phyloP scores from a whole-genome alignment of 2,888 invertebrate species.

The Rhimphoctona megacephalus region DNA sequence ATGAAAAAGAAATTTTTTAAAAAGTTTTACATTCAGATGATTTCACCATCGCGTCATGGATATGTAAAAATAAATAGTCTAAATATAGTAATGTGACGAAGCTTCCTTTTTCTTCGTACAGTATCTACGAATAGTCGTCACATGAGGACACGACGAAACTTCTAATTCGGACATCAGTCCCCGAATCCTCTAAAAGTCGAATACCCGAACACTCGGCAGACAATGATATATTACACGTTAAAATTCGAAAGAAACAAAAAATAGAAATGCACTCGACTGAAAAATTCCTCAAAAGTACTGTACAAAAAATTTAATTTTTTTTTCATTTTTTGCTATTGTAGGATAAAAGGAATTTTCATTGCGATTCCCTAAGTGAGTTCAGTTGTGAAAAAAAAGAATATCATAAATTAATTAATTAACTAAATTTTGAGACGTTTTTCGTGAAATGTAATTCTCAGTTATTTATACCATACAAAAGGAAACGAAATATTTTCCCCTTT shows the following conservation, averaged over 20 bases:
- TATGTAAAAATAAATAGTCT: conserved; percentile 59
- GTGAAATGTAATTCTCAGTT: no score
- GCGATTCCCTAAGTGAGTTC: no score
- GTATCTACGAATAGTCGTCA: conserved; percentile 49
- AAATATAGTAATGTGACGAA: conserved; percentile 50
- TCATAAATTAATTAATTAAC: no score
- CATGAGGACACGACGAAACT: conserved; percentile 1
- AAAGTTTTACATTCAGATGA: conserved; percentile 30
- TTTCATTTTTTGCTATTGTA: no score
- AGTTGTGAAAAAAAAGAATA: no score
- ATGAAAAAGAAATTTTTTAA: conserved; percentile 43
- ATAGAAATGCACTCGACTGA: not conserved
- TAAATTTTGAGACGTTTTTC: no score
- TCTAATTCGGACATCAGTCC: conserved; percentile 2
- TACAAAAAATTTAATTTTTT: no score
- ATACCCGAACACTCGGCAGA: not conserved
- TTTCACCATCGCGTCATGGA: conserved; percentile 40
- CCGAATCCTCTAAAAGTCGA: not conserved
- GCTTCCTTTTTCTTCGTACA: conserved; percentile 24
- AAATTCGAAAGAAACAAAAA: not conserved
- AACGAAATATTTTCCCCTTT: no score
- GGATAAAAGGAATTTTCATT: no score
- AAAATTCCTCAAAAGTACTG: no score
- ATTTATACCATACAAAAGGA: no score
- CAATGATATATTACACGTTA: not conserved